phyloP scores from a whole-genome alignment of 2,888 invertebrate genomes.

The Pteria penguin region DNA sequence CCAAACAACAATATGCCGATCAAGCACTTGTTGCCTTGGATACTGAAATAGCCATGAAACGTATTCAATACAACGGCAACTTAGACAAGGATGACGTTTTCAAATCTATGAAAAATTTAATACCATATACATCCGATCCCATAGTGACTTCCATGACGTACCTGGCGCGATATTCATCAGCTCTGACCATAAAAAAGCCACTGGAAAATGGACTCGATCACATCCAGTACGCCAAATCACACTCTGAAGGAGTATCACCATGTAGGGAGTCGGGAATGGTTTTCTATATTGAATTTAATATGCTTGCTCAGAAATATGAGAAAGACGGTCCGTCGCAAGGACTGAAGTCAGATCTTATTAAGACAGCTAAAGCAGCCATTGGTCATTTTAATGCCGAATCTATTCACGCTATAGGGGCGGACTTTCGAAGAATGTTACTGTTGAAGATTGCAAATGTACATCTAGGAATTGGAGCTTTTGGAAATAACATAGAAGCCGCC shows the following conservation, averaged over 20 bases:
- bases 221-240: conserved; percentile 44
- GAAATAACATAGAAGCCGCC: conserved; percentile 34
- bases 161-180: background rate
- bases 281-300: conserved; percentile 51
- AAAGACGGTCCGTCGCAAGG: conserved; percentile 4
- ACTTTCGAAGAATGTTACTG: conserved; percentile 52
- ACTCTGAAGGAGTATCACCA: conserved; percentile 38
- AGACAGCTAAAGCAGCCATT: conserved; percentile 42
- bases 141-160: conserved; percentile 10
- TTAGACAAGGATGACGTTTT: background rate
- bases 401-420: conserved; percentile 44
- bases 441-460: conserved; percentile 51
- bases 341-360: conserved; percentile 42
- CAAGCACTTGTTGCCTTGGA: background rate
- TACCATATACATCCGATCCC: background rate
- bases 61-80: background rate
- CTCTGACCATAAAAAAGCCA: conserved; percentile 6
- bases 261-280: conserved; percentile 55
- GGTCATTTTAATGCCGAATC: conserved; percentile 47
- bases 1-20: background rate
- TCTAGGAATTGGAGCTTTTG: conserved; percentile 48
- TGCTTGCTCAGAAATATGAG: conserved; percentile 48
- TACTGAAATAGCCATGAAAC: background rate
- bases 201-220: conserved; percentile 40
- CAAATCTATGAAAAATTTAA: background rate